Percentiles rank a stretch among this genome's conserved stretches.
These are phyloP conservation scores for Ptychobarbus kaznakovi DNA, from an alignment of 2,797 vertebrate species.

Conservation along the genomic window DNA sequence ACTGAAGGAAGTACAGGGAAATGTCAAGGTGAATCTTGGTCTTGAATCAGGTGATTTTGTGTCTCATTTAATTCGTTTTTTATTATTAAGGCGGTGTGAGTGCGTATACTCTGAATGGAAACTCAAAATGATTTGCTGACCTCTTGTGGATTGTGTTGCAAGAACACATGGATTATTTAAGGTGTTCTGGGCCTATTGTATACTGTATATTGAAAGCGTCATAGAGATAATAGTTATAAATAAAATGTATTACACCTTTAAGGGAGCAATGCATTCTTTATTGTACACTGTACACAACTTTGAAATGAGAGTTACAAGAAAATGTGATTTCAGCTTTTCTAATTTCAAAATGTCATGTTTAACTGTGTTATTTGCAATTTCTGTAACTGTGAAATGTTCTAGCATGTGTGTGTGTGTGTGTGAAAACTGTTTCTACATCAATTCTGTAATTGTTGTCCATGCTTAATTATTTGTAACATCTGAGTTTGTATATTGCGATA, in stretches of 20 bases:
- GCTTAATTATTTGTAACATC: not conserved
- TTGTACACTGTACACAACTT: not conserved
- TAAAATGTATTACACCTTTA: not conserved
- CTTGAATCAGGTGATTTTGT: not conserved
- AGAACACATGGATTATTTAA: not conserved
- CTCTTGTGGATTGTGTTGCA: constrained; percentile 27
- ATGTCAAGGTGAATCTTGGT: not conserved
- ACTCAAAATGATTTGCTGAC: not conserved
- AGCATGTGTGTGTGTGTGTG: not conserved
- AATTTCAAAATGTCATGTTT: not conserved
- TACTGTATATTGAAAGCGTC: not conserved
- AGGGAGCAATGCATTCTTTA: not conserved
- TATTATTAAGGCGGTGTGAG: not conserved
- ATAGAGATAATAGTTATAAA: not conserved
- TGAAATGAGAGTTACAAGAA: not conserved
- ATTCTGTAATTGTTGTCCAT: not conserved
- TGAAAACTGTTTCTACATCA: not conserved
- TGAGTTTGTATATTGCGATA: not conserved
- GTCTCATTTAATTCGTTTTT: not conserved
- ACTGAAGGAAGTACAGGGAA: not conserved
- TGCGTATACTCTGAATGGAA: not conserved
- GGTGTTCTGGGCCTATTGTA: not conserved
- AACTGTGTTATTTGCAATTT: not conserved
- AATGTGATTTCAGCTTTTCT: not conserved
- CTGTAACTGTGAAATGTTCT: not conserved